Evolutionary conservation across 2,113 vertebrate species (phyloP), one percentile per base, ranked within the genome.

Genomic region (Rhabdomys dilectus): DNA sequence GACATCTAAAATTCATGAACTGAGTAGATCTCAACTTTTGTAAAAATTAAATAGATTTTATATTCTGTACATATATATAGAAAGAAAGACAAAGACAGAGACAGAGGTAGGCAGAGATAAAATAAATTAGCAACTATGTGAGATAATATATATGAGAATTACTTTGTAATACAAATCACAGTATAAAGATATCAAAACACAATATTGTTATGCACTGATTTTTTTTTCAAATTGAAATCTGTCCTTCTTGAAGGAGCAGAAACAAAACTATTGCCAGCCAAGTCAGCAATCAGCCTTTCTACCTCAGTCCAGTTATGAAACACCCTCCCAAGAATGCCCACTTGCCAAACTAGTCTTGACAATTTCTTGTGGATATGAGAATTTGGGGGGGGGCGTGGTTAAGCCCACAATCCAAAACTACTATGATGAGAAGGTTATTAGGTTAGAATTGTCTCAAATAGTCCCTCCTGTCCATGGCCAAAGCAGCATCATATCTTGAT

Each of bases 401-500:
- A 64, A 85, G 15, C 16, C 15, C 26, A 85, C 2, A 64, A 45
- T 31, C 7, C 60, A 31, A 64, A 85, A 31, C 16, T 64, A 45
- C 15, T 4, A 62, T 85, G 15, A 19, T 13, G 29, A 45, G 39
- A 7, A 64, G 1, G 12, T 62, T 24, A 15, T 8, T 66, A 21
- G 5, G 2, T 8, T 86, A 29, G 9, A 12, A 21, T 48, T 86
- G 7, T 21, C 39, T 66, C 7, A 64, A 86, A 34, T 48, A 10
- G 0, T 45, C 16, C 2, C 11, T 34, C 39, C 0, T 85, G 26
- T 29, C 1, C 26, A 19, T 66, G 0, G 16, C 39, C 39, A 11
- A 86, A 26, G 1, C 22, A 60, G 6, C 36, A 3, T 60, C 21
- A 62, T 62, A 68, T 42, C 66, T 39, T 56, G 10, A 53, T 26